Evolutionary conservation across 1,140 invertebrate genomes (phyloP), one percentile per base, ranked within the genome.

Genomic region (Macrobrachium rosenbergii): DNA sequence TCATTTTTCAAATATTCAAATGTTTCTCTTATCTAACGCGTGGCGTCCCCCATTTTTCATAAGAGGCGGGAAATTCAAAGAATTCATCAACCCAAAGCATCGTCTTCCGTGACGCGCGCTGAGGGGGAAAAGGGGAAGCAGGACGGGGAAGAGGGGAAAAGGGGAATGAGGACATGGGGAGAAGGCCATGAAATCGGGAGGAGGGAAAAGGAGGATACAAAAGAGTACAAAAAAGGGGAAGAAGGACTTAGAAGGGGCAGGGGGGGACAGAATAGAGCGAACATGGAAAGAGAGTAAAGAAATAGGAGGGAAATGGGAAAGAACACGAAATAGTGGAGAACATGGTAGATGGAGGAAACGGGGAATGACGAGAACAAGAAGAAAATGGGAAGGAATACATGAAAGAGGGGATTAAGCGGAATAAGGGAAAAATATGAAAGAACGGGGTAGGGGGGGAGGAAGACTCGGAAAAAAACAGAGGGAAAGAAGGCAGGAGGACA

Each of bases 1-100:
- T 87, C 84, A 87, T 87, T 87, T 87, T 87, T 87, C 84, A 87
- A 87, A 87, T 87, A 87, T 87, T 87, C 84, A 87, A 87, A 87
- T 87, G 84, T 87, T 87, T 87, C 84, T 87, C 84, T 87, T 87
- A 87, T 87, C 84, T 87, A 64, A 28, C 84, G 77, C 78, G 78
- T 87, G 84, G 72, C 84, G 75, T 19, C 84, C 84, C 59, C 67
- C 77, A 81, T 87, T 87, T 87, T 87, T 81, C 77, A 80, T 75
- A 81, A 81, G 64, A 81, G 64, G 78, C 52, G 84, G 77, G 84
- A 81, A 87, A 81, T 87, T 73, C 77, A 81, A 73, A 75, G 77
- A 72, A 87, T 87, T 87, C 84, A 87, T 87, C 84, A 81, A 81
- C 60, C 21, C 60, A 76, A 85, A 59, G 83, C 78, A 85, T 85